These are phyloP conservation scores for Chrysolina oricalcia DNA, from an alignment of 2,888 invertebrate genomes.

Conservation along the genomic window DNA sequence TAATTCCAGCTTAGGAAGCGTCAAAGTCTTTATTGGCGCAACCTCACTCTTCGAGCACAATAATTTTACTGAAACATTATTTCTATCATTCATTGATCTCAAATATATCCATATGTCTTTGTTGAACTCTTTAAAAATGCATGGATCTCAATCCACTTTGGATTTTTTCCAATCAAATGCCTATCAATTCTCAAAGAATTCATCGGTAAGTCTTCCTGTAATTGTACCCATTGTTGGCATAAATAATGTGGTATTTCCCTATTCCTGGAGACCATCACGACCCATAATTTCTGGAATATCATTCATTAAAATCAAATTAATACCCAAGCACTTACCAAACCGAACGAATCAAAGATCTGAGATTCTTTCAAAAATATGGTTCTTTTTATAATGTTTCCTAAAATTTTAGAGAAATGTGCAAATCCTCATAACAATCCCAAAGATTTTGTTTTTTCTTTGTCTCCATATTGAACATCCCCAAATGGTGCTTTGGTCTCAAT, in stretches of 20 bases:
- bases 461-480: neutral
- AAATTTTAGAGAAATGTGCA: neutral
- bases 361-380: neutral
- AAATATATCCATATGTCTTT: conserved; percentile 33
- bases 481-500: neutral
- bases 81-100: conserved; percentile 1
- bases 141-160: conserved; percentile 28
- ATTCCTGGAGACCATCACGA: conserved; percentile 45
- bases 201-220: conserved; percentile 17
- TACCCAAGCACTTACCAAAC: conserved; percentile 44
- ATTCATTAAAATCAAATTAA: conserved; percentile 45
- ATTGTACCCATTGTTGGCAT: conserved; percentile 12
- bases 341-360: conserved; percentile 42
- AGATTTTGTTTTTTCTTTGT: conserved; percentile 4
- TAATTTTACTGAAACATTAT: conserved; percentile 4
- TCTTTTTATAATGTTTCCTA: conserved; percentile 3
- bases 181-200: conserved; percentile 19
- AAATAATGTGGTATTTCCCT: conserved; percentile 38
- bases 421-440: neutral
- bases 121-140: conserved; percentile 31
- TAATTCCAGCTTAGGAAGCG: conserved; percentile 28
- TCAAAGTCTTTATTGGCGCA: neutral
- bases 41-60: neutral
- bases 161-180: conserved; percentile 18
- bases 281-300: conserved; percentile 48